Conservation (phyloP, 2,888 invertebrate species). For the Oconnorella tubifera region DNA sequence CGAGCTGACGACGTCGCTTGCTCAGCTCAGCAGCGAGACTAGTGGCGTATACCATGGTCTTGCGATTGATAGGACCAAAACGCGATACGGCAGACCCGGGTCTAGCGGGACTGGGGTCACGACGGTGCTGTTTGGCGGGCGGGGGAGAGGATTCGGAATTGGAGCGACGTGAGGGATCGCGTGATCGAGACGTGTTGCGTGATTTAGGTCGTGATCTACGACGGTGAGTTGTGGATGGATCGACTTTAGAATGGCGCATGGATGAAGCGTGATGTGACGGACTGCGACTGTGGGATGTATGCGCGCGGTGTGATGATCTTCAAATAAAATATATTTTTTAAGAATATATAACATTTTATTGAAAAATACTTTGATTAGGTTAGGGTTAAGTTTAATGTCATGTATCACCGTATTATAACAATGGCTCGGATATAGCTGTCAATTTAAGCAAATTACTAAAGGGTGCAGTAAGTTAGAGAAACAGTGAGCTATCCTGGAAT, state of each 20-base stretch:
- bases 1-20: slow-evolving; percentile 8
- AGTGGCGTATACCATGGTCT: slow-evolving; percentile 8
- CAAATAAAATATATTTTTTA: no score
- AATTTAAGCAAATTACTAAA: no score
- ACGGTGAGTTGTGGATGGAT: no score
- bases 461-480: no score
- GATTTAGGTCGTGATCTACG: background rate
- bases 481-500: no score
- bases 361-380: no score
- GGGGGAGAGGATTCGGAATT: background rate
- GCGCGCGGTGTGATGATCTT: background rate
- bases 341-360: no score
- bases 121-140: background rate
- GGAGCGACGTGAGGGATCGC: no score
- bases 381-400: no score
- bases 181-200: background rate
- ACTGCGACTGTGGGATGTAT: background rate
- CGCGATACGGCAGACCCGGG: background rate
- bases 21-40: slow-evolving; percentile 17
- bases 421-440: no score
- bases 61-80: background rate
- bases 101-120: background rate
- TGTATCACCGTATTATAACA: no score
- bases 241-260: no score
- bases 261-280: background rate